Base-by-base conservation (phyloP, 2,113 vertebrate species). In the Gymnocephalus cernua region DNA sequence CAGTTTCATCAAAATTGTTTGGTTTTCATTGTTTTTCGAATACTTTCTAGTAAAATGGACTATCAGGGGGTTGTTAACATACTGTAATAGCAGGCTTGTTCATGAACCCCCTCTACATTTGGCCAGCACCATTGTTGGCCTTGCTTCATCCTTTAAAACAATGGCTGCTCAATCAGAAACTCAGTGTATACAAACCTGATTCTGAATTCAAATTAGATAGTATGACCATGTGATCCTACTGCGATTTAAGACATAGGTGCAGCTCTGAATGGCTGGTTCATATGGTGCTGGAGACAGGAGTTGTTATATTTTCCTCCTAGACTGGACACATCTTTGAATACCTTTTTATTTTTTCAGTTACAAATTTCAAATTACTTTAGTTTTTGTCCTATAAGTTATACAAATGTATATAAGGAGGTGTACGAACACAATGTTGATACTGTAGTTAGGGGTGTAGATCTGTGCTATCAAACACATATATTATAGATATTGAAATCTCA, bases 61-160 rank as follows among this genome's bases (percentile, higher is more conserved):
- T 64, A 35, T 41, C 18, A 11, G 13, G 25, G n/a, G 44, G 58
- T 45, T 66, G 27, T 53, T 69, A 69, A 70, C 70, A 68, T 70
- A n/a, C n/a, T n/a, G n/a, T n/a, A 32, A 68, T 25, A 77, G 66
- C 21, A 6, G 27, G 16, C 38, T 69, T n/a, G 76, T 72, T 82
- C 50, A 76, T 58, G 35, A 79, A 27, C 27, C 13, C 61, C 25
- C 57, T 35, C 3, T 71, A 72, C 27, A 54, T 73, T 71, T 62
- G 35, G 13, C 56, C 48, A 66, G 63, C 50, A 64, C 51, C 21
- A 72, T 25, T 63, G 29, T 67, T 83, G 54, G n/a, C 47, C 29
- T 50, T 1, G 50, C 23, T 51, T 71, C n/a, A 56, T 45, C 25
- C 32, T 75, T 38, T 47, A 53, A 69, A 88, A 80, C 64, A 89